Percentiles rank a stretch among this genome's conserved stretches.
These are phyloP conservation scores for Falco columbarius DNA, from an alignment of 2,797 vertebrate genomes.

Conservation along the genomic window DNA sequence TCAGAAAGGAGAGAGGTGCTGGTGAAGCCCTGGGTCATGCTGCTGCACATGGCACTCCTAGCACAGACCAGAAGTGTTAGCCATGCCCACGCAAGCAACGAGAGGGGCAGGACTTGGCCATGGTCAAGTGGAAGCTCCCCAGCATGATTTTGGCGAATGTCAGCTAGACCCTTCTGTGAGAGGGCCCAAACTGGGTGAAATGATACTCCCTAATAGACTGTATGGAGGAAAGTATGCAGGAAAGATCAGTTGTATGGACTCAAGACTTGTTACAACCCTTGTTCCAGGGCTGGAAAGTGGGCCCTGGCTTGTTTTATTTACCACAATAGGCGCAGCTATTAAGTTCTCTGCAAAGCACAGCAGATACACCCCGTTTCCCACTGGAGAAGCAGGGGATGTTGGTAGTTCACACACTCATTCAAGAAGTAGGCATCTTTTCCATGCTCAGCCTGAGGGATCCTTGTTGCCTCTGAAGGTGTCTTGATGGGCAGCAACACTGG, in stretches of 20 bases:
- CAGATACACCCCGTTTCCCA: accelerated
- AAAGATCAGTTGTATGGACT: not conserved
- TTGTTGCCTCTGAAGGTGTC: not conserved
- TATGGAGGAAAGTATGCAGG: not conserved
- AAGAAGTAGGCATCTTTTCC: not conserved
- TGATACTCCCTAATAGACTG: not conserved
- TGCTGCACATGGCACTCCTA: not conserved
- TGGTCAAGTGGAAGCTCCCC: not conserved
- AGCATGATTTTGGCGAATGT: not conserved
- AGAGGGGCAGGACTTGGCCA: not conserved
- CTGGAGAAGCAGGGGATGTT: not conserved
- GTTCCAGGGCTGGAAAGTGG: not conserved
- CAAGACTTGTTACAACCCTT: not conserved
- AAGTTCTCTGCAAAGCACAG: not conserved
- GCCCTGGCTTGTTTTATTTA: not conserved
- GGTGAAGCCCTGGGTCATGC: not conserved
- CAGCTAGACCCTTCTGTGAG: not conserved
- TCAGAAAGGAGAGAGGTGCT: not conserved
- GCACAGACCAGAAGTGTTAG: not conserved
- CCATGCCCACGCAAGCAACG: not conserved
- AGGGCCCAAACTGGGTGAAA: not conserved
- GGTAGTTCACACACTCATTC: not conserved
- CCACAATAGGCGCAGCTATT: not conserved
- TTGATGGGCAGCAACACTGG: not conserved
- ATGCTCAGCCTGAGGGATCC: not conserved